phyloP scores from a whole-genome alignment of 2,797 vertebrate genomes.

The Petrocephalus sullivani region DNA sequence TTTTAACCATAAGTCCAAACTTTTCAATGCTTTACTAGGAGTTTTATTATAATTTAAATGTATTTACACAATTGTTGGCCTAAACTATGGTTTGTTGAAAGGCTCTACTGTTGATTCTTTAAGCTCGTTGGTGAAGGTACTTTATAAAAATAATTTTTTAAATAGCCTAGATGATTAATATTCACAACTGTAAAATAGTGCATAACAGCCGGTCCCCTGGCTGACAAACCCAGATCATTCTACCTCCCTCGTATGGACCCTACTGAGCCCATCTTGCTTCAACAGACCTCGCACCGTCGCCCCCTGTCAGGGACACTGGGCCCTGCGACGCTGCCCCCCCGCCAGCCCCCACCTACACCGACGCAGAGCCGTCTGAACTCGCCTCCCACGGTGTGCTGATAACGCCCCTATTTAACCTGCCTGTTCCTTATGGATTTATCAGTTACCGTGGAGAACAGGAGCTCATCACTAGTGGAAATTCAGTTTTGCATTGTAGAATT shows the following conservation, averaged over 20 bases:
- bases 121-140: not conserved
- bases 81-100: not conserved
- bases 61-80: not conserved
- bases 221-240: not conserved
- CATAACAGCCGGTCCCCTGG: not conserved
- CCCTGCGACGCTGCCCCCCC: constrained; percentile 65
- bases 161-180: not conserved
- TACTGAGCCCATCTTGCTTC: not conserved
- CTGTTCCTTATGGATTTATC: not conserved
- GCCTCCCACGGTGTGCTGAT: constrained; percentile 62
- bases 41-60: not conserved
- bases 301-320: constrained; percentile 83
- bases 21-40: not conserved
- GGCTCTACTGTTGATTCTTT: not conserved
- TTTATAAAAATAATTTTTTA: not conserved
- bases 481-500: not conserved
- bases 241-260: not conserved
- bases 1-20: not conserved
- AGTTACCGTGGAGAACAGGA: not conserved
- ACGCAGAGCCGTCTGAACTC: constrained; percentile 63
- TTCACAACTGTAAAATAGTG: not conserved
- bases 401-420: not conserved
- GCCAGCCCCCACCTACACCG: constrained; percentile 59
- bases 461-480: not conserved
- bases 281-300: constrained; percentile 78